phyloP scores from a whole-genome alignment of 1,140 invertebrate genomes.

The Drosophila varians region DNA sequence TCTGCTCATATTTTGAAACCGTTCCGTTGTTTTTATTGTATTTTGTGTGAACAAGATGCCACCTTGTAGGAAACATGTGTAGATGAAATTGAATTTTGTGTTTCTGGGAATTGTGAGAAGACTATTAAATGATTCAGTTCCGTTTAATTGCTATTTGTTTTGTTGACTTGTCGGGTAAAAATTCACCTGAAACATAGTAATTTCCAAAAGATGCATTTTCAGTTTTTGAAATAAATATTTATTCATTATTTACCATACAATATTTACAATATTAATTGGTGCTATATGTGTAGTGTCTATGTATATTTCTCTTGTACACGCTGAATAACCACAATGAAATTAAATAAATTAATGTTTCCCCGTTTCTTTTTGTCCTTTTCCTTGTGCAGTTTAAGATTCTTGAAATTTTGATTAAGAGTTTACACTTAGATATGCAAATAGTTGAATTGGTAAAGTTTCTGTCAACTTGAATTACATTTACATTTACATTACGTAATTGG shows the following conservation, averaged over 20 bases:
- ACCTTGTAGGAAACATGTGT: slow-evolving; percentile 27
- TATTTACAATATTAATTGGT: slow-evolving; percentile 73
- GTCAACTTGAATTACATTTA: slow-evolving; percentile 28
- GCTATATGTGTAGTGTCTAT: slow-evolving; percentile 46
- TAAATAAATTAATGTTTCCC: slow-evolving; percentile 54
- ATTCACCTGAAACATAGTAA: neutral
- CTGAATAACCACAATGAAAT: slow-evolving; percentile 35
- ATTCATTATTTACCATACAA: slow-evolving; percentile 54
- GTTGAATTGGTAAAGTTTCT: slow-evolving; percentile 42
- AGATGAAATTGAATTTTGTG: slow-evolving; percentile 27
- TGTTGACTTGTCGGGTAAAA: neutral
- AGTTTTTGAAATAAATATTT: slow-evolving; percentile 52
- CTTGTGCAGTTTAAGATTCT: slow-evolving; percentile 16
- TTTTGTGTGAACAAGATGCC: slow-evolving; percentile 25
- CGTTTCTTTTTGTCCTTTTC: slow-evolving; percentile 10
- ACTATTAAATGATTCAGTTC: slow-evolving; percentile 6
- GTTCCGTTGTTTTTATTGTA: slow-evolving; percentile 28
- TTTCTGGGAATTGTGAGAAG: slow-evolving; percentile 48
- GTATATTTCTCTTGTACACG: slow-evolving; percentile 39
- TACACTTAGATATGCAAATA: slow-evolving; percentile 71
- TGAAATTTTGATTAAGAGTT: slow-evolving; percentile 67
- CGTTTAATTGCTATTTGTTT: neutral
- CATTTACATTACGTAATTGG: slow-evolving; percentile 41
- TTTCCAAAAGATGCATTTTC: neutral
- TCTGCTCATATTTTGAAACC: slow-evolving; percentile 36